Base-by-base conservation (phyloP, 2,113 vertebrate species). In the Nipponia nippon region DNA sequence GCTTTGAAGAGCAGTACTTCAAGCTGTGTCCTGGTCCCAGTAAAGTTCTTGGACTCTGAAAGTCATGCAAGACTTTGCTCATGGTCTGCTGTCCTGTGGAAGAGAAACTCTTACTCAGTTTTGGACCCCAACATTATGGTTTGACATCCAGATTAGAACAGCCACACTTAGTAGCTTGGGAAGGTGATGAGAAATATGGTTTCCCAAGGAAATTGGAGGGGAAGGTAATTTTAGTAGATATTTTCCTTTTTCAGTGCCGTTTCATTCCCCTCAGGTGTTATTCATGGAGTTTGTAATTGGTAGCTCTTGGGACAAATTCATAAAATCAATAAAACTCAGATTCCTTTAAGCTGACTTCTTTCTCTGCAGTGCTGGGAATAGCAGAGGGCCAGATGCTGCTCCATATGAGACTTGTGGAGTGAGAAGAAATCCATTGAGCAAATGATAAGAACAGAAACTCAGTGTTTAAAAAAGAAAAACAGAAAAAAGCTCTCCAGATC, bases 211-310 rank as follows among this genome's bases (percentile, higher is more conserved):
- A 93, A 72, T n/a, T 50, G 19, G 47, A 89, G 25, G 4, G 20
- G 17, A 72, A 66, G 83, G 53, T 32, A 73, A 90, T 94, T 83
- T 88, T 91, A 83, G 71, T 55, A 77, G 42, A 34, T 71, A n/a
- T 70, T 92, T 92, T 95, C 49, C 20, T 83, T 70, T 91, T 58
- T 55, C 10, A 22, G 34, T 83, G 44, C 0, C 42, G 62, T 92
- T 95, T 96, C 50, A 42, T 94, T 93, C 77, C 36, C n/a, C 34
- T 96, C 36, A 36, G 86, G 71, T 87, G 59, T 87, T 95, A 95
- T 77, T 95, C 23, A 16, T 79, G 65, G 73, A 82, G 49, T 92
- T 84, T 53, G 29, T 85, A 93, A 92, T 89, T 83, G 34, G 69
- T 87, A 87, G 50, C 92, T 84, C 80, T 87, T 87, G 93, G 93